Evolutionary conservation across 1,140 invertebrate genomes (phyloP).

Genomic region (Aethina tumida): DNA sequence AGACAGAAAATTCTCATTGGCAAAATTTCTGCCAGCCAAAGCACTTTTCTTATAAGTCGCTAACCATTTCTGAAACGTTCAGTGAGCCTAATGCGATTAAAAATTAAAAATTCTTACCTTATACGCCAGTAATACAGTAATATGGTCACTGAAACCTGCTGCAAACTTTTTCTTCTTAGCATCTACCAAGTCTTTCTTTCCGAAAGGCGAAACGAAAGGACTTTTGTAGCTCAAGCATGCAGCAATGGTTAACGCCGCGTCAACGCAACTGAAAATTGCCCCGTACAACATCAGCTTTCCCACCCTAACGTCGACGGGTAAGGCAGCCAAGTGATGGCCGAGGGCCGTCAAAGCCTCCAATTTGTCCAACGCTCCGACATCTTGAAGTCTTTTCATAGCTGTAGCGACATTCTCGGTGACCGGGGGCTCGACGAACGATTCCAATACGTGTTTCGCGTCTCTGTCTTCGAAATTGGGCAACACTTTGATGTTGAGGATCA

Average conservation of each 20-base stretch:
- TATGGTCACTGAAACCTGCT: slow-evolving; percentile 66
- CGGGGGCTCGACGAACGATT: slow-evolving; percentile 72
- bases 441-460: slow-evolving; percentile 57
- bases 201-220: slow-evolving; percentile 69
- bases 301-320: slow-evolving; percentile 84
- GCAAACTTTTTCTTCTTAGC: slow-evolving; percentile 63
- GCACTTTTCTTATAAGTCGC: slow-evolving; percentile 45
- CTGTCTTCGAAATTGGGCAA: slow-evolving; percentile 55
- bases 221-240: slow-evolving; percentile 79
- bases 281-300: slow-evolving; percentile 83
- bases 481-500: slow-evolving; percentile 82
- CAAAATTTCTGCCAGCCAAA: slow-evolving; percentile 54
- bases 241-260: slow-evolving; percentile 88
- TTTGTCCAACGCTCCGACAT: slow-evolving; percentile 80
- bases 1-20: slow-evolving; percentile 66
- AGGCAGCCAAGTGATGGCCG: slow-evolving; percentile 76
- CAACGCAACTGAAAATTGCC: slow-evolving; percentile 85
- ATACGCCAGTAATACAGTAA: slow-evolving; percentile 69
- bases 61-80: slow-evolving; percentile 59
- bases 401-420: slow-evolving; percentile 60
- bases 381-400: slow-evolving; percentile 64
- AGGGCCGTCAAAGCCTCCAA: slow-evolving; percentile 72
- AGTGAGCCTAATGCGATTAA: slow-evolving; percentile 6
- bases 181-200: slow-evolving; percentile 60
- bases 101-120: slow-evolving; percentile 41